Conservation (phyloP, 2,888 invertebrate species). For the Pterobdella sp. region DNA sequence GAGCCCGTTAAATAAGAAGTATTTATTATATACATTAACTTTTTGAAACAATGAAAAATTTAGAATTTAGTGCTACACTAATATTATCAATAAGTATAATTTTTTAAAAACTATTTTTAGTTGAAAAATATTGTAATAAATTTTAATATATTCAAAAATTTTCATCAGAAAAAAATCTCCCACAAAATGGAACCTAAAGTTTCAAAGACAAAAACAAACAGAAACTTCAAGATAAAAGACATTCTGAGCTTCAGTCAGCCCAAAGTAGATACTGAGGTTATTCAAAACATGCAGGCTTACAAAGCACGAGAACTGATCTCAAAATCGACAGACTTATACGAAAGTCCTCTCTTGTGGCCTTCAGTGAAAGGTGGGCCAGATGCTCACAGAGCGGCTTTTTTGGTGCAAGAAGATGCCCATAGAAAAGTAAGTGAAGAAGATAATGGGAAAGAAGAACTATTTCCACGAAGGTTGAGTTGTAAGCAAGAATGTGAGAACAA, state of each 20-base stretch:
- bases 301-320: background rate
- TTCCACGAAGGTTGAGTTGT: background rate
- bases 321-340: background rate
- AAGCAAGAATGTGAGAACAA: background rate
- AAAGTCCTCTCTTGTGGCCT: background rate
- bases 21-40: no score
- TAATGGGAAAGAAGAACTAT: background rate
- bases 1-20: no score
- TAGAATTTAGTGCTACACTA: no score
- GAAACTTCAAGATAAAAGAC: constrained; percentile 20
- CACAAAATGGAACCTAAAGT: background rate
- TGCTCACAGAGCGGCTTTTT: background rate
- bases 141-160: background rate
- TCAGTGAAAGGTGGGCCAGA: background rate
- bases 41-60: background rate
- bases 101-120: background rate
- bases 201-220: background rate
- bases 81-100: no score
- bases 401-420: background rate
- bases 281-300: background rate
- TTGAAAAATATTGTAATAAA: background rate
- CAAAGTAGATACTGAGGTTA: background rate
- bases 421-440: background rate
- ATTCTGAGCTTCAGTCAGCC: constrained; percentile 22
- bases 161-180: background rate